Evolutionary conservation across 64 coral and sea anemone species (phyloP).

Genomic region (Montipora sp.): DNA sequence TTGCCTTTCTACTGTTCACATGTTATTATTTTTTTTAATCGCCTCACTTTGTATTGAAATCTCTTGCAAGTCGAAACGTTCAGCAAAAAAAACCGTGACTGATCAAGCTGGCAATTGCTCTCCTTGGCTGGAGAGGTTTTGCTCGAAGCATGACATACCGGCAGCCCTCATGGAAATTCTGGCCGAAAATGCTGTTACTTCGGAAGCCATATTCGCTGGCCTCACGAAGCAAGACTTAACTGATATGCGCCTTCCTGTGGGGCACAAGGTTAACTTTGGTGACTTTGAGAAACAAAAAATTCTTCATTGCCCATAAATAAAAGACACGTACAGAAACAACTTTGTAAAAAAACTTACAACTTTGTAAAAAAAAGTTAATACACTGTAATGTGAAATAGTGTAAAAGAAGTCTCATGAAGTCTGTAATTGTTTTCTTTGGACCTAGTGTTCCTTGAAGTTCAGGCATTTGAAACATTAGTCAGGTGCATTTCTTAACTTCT

Average conservation of each 20-base stretch:
- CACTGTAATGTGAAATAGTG: too few species aligned
- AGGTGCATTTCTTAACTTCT: slow-evolving; percentile 38
- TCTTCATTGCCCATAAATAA: too few species aligned
- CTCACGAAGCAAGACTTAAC: neutral
- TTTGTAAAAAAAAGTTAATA: too few species aligned
- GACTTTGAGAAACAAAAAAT: too few species aligned
- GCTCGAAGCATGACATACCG: neutral
- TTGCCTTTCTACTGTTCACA: neutral
- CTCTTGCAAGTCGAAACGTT: neutral
- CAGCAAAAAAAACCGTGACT: neutral
- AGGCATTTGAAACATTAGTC: too few species aligned
- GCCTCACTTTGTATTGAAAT: neutral
- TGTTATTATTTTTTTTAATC: neutral
- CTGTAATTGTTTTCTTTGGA: too few species aligned
- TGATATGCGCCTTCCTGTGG: slow-evolving; percentile 1
- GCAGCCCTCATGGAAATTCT: neutral
- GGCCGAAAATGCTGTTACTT: neutral
- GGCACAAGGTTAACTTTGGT: neutral
- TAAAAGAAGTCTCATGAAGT: too few species aligned
- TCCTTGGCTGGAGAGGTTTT: slow-evolving; percentile 2
- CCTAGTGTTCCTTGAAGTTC: too few species aligned
- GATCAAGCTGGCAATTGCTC: neutral
- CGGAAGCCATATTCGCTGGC: neutral
- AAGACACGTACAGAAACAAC: too few species aligned
- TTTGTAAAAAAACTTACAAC: too few species aligned